Base-by-base conservation (phyloP, 2,113 vertebrate genomes). In the Melanostigma gelatinosum region DNA sequence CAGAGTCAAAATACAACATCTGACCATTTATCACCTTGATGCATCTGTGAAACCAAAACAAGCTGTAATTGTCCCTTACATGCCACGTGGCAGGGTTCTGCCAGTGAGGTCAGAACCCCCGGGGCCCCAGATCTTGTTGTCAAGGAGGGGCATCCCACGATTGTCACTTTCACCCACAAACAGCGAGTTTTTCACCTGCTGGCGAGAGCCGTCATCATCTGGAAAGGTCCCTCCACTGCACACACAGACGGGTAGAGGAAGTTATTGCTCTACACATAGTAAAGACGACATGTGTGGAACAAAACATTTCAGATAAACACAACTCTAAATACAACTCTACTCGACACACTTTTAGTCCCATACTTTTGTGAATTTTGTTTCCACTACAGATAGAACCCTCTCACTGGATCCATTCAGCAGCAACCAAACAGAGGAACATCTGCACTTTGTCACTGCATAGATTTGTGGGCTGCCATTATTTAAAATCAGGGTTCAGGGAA, bases 91-190 rank as follows among this genome's bases (percentile, higher is more conserved):
- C 36, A 99, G 94, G 0, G 96, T 97, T 86, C 98, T 94, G 15
- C 95, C 95, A 0, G 90, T 93, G 60, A 95, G 96, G 88, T 98
- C 97, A 44, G 95, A 70, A 9, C 98, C 97, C 0, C 97, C 97
- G 0, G 94, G 97, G 0, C 98, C 98, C 98, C 98, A 99, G 89
- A 95, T 89, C 34, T 91, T 91, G 1, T 95, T 96, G 90, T 96
- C 95, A 54, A 87, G 90, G 0, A 85, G 91, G 20, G 95, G 94
- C 0, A 95, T 98, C 61, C 98, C 98, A 64, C 93, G 94, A 40
- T 99, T 99, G 20, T 95, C 95, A 16, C 98, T 99, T 92, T 99
- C 98, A 0, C 98, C 98, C 0, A 99, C 98, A 85, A 99, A 99
- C 67, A 99, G 83, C 20, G 97, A 98, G 93, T 99, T 98, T 90